Base-by-base conservation (phyloP, 2,797 vertebrate species). In the Phoebastria nigripes region DNA sequence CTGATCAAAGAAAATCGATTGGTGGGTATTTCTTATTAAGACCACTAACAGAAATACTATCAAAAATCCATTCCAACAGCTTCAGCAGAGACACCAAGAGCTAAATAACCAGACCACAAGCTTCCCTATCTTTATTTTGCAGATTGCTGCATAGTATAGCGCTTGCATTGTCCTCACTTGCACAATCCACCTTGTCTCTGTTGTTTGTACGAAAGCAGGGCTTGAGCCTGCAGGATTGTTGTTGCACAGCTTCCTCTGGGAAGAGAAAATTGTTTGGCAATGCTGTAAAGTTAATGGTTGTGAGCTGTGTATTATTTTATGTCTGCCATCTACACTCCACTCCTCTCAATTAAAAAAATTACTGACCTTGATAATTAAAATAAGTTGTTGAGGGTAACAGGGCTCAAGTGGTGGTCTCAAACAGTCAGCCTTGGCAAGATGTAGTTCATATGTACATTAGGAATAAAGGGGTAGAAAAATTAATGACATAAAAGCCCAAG, bases 131-230 rank as follows among this genome's bases (percentile, higher is more conserved):
- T 42, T 70, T 22, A 44, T 63, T 76, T 49, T 2, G 7, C 74
- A 58, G 11, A 21, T 9, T 63, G 8, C 46, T 77, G 41, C 49
- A 29, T 19, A 19, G 11, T 47, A 37, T 18, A 82, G 62, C 63
- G 52, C 25, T n/a, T n/a, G 8, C 2, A 0, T 16, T 35, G 15
- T 44, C 71, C 41, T 80, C 5, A 1, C 42, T 62, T 46, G 16
- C 49, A 29, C 29, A 44, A 42, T 24, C 52, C 37, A 37, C 11
- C 21, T 66, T 31, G 19, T 29, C 67, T 65, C 49, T 62, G 28
- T 7, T 41, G 33, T 70, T 47, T 44, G 10, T 18, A 49, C 0
- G 0, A 70, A 61, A 67, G 39, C 44, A 69, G 42, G 26, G 37
- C 39, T 47, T 24, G 24, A 69, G 18, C 9, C 49, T 54, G 20